Evolutionary conservation across 2,888 invertebrate species (phyloP), one percentile per base, ranked within the genome.

Genomic region (Epinotia bilunana): DNA sequence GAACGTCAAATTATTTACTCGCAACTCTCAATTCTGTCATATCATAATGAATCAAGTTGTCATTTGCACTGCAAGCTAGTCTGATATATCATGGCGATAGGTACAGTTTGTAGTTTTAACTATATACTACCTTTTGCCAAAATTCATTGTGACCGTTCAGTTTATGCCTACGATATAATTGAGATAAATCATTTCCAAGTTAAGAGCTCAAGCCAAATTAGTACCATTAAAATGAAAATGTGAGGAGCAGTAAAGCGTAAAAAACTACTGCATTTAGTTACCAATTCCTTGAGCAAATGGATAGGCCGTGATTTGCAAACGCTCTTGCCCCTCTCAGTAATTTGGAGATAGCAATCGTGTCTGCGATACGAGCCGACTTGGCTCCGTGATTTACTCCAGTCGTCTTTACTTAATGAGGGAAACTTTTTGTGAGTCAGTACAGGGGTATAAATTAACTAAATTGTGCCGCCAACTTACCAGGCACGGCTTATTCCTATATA

Each of bases 391-490:
- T 92, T 90, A 92, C 84, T 86, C 83, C 87, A 86, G 84, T 91
- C 89, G 90, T 90, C 87, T 86, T 82, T 81, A 86, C 86, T 89
- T 91, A 90, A 90, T 90, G 89, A 91, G 89, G 85, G 83, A 86
- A 89, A 91, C 88, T 91, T 92, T 91, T 91, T 91, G 89, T 85
- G 83, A 80, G 83, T 81, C 82, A 80, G 84, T 84, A 87, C 84
- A 83, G 83, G 80, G 79, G 87, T 87, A 90, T 90, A 90, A 90
- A 91, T 91, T 90, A 87, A 83, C 83, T 83, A 83, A 88, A 91
- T 87, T 87, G 83, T 86, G 80, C 83, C 79, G 82, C 83, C 82
- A 79, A 84, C 77, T 78, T 68, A 80, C 79, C 79, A 33, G 60
- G 43, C 64, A 20, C 49, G 53, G 58, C 70, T 71, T 70, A 65